Base-by-base conservation (phyloP, 1,140 invertebrate species). In the Platorchestia sp. region DNA sequence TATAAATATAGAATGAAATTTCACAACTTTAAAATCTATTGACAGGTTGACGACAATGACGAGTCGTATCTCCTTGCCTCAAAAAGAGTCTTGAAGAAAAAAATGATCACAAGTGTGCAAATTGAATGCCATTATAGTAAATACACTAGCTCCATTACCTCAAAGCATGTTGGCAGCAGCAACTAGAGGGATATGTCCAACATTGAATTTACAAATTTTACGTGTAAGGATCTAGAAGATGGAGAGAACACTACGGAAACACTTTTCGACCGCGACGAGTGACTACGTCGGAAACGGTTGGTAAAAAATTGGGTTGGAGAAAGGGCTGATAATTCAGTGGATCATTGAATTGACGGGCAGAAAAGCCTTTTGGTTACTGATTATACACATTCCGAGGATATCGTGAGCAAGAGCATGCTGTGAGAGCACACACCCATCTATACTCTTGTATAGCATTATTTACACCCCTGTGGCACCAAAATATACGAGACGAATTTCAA, bases 1-100 rank as follows among this genome's bases (percentile, higher is more conserved):
- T 93, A 93, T 93, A 93, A 93, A 93, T 93, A 93, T 93, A 93
- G 91, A 93, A 93, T 93, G 91, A 93, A 93, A 93, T 93, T 93
- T 93, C 91, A 93, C 91, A 93, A 93, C 91, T 93, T 93, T 93
- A 93, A 93, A 45, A 93, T 93, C 91, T 93, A 93, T 93, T 45
- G 91, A 93, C 43, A 93, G 91, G 91, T 93, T 93, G 91, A 47
- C 91, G 91, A 47, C 91, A 93, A 93, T 93, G 91, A 93, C 91
- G 44, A 93, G 91, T 47, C 91, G 43, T 93, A 93, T 89, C 91
- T 45, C 45, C 45, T 45, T 93, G 91, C 45, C 44, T 93, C 43
- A 93, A 93, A 40, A n/a, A 1, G 89, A 91, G 45, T 44, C 87
- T 89, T 89, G 87, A 89, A 89, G 87, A 89, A 41, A 89, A 89